These are phyloP conservation scores for Pseudotriccus pelzelni DNA, from an alignment of 2,797 vertebrate genomes.

Conservation along the genomic window DNA sequence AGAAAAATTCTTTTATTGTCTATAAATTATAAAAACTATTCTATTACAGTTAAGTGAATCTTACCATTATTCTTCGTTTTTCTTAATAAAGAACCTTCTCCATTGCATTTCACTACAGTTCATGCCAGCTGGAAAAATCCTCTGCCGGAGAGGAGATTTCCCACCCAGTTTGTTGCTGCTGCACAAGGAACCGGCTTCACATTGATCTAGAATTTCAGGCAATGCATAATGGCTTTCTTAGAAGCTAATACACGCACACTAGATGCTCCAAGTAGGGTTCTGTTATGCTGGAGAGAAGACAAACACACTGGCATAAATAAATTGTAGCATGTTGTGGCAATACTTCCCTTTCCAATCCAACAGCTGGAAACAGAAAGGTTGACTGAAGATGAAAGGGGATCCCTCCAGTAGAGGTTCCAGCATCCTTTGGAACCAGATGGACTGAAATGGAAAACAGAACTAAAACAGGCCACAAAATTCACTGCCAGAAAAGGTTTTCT, in stretches of 20 bases:
- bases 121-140: conserved; percentile 7
- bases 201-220: not conserved
- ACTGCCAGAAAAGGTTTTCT: not conserved
- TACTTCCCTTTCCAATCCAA: not conserved
- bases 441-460: not conserved
- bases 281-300: not conserved
- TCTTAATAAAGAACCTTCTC: not conserved
- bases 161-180: not conserved
- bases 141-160: not conserved
- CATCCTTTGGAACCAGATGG: conserved; percentile 15
- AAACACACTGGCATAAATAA: not conserved
- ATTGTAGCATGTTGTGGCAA: not conserved
- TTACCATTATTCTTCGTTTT: not conserved
- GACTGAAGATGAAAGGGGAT: conserved; percentile 29
- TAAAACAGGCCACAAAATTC: not conserved
- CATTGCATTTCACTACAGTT: not conserved
- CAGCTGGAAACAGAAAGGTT: conserved; percentile 16
- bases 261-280: not conserved
- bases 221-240: not conserved
- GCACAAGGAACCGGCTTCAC: not conserved
- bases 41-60: not conserved
- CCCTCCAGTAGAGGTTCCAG: conserved; percentile 5
- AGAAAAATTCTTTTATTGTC: not conserved
- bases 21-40: not conserved
- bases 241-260: not conserved